Evolutionary conservation across 2,888 invertebrate species (phyloP).

Genomic region (Caenorhabditis drosophilae): DNA sequence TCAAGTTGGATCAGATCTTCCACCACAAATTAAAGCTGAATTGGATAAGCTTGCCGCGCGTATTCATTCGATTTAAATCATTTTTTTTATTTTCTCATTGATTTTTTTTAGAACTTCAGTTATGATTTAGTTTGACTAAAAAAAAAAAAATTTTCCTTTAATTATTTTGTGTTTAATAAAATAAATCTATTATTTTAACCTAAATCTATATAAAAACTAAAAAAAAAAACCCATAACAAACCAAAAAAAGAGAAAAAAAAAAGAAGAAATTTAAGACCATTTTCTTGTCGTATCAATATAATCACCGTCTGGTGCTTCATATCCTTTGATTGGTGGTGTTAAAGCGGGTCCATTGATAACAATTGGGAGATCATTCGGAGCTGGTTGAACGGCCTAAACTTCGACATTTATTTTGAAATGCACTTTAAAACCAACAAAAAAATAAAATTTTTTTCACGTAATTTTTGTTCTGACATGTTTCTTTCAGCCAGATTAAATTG

Average conservation of each 20-base stretch:
- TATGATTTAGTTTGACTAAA: neutral
- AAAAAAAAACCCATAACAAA: slow-evolving; percentile 7
- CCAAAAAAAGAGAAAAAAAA: too few species aligned
- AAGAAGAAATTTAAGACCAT: slow-evolving; percentile 43
- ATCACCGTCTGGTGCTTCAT: slow-evolving; percentile 86
- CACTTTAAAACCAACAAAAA: too few species aligned
- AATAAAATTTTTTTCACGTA: too few species aligned
- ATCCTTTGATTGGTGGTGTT: slow-evolving; percentile 84
- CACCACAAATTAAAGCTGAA: slow-evolving; percentile 61
- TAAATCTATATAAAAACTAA: neutral
- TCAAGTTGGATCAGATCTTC: slow-evolving; percentile 74
- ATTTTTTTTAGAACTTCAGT: neutral
- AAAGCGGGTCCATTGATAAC: slow-evolving; percentile 79
- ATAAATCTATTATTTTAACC: neutral
- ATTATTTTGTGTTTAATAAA: neutral
- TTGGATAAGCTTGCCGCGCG: slow-evolving; percentile 66
- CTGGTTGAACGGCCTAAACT: slow-evolving; percentile 74
- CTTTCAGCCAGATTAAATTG: too few species aligned
- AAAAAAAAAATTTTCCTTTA: neutral
- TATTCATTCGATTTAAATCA: slow-evolving; percentile 56
- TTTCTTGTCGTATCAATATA: slow-evolving; percentile 79
- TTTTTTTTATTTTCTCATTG: neutral
- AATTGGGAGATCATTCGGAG: slow-evolving; percentile 78
- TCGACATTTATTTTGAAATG: too few species aligned
- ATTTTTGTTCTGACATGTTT: too few species aligned